Base-by-base conservation (phyloP, 2,113 vertebrate species). In the Muntiacus reevesi region DNA sequence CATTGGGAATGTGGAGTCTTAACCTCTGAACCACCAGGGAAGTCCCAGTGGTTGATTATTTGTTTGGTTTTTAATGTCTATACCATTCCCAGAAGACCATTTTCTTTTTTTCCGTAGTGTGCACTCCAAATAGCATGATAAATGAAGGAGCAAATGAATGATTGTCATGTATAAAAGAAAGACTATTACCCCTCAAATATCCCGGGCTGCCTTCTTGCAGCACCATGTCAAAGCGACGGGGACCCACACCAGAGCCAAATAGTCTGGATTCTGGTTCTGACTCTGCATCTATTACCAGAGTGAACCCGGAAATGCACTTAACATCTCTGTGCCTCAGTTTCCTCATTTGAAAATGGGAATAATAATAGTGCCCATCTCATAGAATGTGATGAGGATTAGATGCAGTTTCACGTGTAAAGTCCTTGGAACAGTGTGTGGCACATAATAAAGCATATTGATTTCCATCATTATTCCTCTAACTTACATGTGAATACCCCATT, bases 41-140 rank as follows among this genome's bases (percentile, higher is more conserved):
- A 43, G 71, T 76, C 36, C 71, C 14, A 62, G 45, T 54, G 78
- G 43, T 67, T 79, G 11, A 13, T 87, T 84, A 55, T 88, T 21
- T 92, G 82, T 43, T 97, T 96, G 83, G 30, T 67, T 95, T 97
- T 74, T 60, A 90, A 43, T 36, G 30, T 92, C n/a, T 96, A 14
- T 45, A 28, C 27, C 40, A 81, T 88, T 94, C n/a, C 5, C 45
- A 89, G 92, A 89, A 85, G 21, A 89, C 36, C 30, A 36, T 59
- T 62, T 85, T 71, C 11, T 43, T 43, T 76, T 50, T 82, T 96
- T 92, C 92, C 40, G 6, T 45, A 79, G 28, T 76, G 67, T 79
- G 23, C 28, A 45, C 45, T 45, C 36, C 43, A 94, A 62, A 94
- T 17, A 74, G 67, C 60, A n/a, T 17, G 64, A 96, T 92, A 92